Base-by-base conservation (phyloP, 1,140 invertebrate species). In the Vanessa tameamea region DNA sequence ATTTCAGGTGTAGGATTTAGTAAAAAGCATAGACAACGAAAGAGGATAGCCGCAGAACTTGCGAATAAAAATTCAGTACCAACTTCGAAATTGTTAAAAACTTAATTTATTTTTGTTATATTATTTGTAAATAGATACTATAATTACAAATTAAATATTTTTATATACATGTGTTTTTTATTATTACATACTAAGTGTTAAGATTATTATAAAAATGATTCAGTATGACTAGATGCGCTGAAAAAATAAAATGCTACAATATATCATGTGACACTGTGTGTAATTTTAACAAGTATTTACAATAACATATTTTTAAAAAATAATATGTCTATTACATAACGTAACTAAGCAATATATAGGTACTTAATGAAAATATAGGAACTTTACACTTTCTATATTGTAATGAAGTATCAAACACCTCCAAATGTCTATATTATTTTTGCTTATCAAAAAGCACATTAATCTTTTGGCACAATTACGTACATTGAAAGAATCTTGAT, bases 21-120 rank as follows among this genome's bases (percentile, higher is more conserved):
- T 77, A 92, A 91, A 82, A 92, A 92, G 68, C 90, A 92, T 68
- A 86, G 90, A 81, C 82, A 85, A 43, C 82, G 90, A 75, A 92
- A 92, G 77, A 85, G 87, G 79, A 83, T 80, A 75, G 87, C 84
- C 13, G 84, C 85, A 15, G 77, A 84, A 51, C 63, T 88, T 37
- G 81, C 77, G 47, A 78, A 80, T 26, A 81, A 86, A 72, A 72
- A 14, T 61, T 20, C 72, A 72, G 26, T 63, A 66, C 47, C 48
- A 16, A 63, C 72, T 57, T 70, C 70, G 57, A 89, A 90, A 82
- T 69, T 75, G 57, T 47, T 77, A 47, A 83, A 83, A 80, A 81
- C 72, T 72, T 80, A 76, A 74, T 72, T 80, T 65, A 69, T 75
- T 80, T 73, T 77, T 73, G 75, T 76, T 67, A 68, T 77, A 74